Conservation (phyloP, 2,797 vertebrate genomes). For the Gallinago nigripennis region DNA sequence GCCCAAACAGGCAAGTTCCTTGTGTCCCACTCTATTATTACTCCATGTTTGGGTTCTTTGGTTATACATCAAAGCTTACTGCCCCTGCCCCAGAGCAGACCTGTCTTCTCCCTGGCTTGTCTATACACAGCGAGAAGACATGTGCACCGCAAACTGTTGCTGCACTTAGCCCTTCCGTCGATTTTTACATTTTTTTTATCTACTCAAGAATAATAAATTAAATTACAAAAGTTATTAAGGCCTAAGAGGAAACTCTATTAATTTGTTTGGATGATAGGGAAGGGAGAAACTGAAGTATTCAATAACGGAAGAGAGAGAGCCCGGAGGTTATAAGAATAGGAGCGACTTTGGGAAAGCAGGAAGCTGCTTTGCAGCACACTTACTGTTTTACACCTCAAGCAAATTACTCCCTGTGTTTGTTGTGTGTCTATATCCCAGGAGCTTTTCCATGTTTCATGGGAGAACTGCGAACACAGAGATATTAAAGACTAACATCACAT, state of each 20-base stretch:
- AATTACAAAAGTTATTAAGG: not conserved
- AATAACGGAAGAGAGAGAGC: not conserved
- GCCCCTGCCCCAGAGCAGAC: not conserved
- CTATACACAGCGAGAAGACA: not conserved
- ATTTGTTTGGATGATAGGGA: not conserved
- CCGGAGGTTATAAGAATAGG: not conserved
- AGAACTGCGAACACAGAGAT: not conserved
- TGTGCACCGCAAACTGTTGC: not conserved
- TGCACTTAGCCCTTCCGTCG: not conserved
- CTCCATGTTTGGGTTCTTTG: fast-evolving
- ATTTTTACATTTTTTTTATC: not conserved
- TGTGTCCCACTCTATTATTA: not conserved
- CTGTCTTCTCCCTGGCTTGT: not conserved
- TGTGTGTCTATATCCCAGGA: not conserved
- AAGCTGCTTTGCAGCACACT: not conserved
- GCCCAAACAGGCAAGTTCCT: not conserved
- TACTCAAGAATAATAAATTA: not conserved
- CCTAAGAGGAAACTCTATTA: not conserved
- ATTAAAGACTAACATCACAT: not conserved
- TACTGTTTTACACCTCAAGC: not conserved
- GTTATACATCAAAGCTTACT: not conserved
- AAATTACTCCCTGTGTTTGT: not conserved
- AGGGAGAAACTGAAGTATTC: not conserved
- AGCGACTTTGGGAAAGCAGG: not conserved
- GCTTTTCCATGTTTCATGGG: not conserved